Percentiles rank a stretch among this genome's conserved stretches.
Conservation (phyloP, 2,113 vertebrate genomes). For the Neoarius graeffei region DNA sequence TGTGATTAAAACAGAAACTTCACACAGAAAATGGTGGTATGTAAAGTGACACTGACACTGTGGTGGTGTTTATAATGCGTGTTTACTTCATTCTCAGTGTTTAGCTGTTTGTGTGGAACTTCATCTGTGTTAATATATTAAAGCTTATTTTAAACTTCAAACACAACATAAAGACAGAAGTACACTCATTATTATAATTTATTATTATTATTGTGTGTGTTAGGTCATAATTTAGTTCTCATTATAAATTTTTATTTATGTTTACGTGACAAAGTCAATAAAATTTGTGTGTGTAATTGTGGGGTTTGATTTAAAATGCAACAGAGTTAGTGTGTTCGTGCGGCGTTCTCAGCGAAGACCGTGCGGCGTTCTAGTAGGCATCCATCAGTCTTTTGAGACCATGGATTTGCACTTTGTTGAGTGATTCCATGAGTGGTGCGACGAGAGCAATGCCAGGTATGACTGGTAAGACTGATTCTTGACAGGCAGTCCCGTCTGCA, state of each 20-base stretch:
- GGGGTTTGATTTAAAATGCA: no score
- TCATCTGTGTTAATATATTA: not conserved
- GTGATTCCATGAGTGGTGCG: no score
- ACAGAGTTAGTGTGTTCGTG: no score
- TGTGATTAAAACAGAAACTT: not conserved
- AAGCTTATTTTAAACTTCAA: not conserved
- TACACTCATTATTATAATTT: not conserved
- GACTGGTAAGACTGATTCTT: no score
- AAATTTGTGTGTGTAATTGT: not conserved
- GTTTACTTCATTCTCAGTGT: not conserved
- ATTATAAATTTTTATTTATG: not conserved
- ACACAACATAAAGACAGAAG: not conserved
- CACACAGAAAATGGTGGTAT: not conserved
- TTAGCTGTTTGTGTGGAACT: not conserved
- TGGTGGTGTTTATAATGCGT: not conserved
- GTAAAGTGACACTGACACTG: not conserved
- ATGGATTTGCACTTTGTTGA: no score
- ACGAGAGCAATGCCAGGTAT: no score
- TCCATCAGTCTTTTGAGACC: no score
- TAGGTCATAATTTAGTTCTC: not conserved
- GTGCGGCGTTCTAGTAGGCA: no score
- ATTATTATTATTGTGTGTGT: not conserved
- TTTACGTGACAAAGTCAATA: not conserved
- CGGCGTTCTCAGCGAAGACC: no score
- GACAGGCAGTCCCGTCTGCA: no score